Conservation (phyloP, 2,113 vertebrate genomes). For the Gymnarchus niloticus region DNA sequence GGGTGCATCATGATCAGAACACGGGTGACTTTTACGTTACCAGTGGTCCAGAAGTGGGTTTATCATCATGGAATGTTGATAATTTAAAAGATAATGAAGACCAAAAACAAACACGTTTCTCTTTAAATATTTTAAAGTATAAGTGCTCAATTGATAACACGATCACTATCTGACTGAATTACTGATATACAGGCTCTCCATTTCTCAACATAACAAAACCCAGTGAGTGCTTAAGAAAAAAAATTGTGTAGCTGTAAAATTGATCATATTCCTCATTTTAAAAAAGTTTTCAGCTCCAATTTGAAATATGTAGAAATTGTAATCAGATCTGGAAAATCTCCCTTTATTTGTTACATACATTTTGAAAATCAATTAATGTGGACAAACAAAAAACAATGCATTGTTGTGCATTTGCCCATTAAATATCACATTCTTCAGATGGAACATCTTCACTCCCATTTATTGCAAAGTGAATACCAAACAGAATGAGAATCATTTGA, state of each 20-base stretch:
- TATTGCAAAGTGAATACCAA: background rate
- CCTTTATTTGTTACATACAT: background rate
- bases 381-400: background rate
- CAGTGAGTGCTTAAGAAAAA: background rate
- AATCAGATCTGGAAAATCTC: background rate
- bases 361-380: conserved; percentile 2
- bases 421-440: background rate
- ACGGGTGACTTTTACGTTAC: background rate
- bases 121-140: no score
- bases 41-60: background rate
- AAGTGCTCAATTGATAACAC: no score
- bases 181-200: no score
- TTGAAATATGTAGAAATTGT: background rate
- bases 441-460: background rate
- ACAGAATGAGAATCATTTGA: background rate
- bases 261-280: background rate
- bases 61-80: background rate
- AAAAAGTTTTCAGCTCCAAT: background rate
- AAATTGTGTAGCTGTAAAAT: background rate
- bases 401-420: background rate
- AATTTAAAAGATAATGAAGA: no score
- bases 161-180: no score
- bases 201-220: background rate
- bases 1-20: background rate
- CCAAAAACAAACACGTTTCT: no score